phyloP scores from a whole-genome alignment of 2,797 vertebrate species.

The Spinus pinus region DNA sequence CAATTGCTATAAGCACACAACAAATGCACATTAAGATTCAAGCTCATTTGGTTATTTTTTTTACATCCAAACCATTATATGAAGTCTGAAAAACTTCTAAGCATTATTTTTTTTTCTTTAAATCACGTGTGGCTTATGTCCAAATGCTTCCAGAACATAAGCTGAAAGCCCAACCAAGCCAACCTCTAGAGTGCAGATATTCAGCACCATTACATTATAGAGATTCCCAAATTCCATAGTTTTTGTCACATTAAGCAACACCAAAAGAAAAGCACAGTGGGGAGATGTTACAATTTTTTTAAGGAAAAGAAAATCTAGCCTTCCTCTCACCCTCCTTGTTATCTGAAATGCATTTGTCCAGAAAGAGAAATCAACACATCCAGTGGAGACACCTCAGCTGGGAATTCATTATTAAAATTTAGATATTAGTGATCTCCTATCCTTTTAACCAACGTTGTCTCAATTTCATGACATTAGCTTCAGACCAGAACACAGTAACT shows the following conservation, averaged over 20 bases:
- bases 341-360: background rate
- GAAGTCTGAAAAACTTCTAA: background rate
- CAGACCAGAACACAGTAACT: background rate
- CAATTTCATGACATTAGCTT: background rate
- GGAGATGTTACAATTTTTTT: rapidly evolving
- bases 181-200: background rate
- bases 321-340: background rate
- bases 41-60: background rate
- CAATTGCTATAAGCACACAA: background rate
- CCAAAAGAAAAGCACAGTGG: background rate
- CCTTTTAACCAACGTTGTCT: background rate
- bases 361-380: background rate
- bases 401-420: background rate
- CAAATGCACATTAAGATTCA: background rate
- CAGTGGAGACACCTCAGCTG: background rate
- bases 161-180: background rate
- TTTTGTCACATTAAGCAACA: background rate
- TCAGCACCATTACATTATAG: background rate
- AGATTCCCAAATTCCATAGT: background rate
- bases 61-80: background rate
- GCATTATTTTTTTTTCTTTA: background rate
- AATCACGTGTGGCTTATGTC: background rate
- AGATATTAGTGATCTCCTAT: background rate
- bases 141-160: background rate
- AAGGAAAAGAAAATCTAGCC: background rate